Base-by-base conservation (phyloP, 1,140 invertebrate genomes). In the Anastrepha obliqua region DNA sequence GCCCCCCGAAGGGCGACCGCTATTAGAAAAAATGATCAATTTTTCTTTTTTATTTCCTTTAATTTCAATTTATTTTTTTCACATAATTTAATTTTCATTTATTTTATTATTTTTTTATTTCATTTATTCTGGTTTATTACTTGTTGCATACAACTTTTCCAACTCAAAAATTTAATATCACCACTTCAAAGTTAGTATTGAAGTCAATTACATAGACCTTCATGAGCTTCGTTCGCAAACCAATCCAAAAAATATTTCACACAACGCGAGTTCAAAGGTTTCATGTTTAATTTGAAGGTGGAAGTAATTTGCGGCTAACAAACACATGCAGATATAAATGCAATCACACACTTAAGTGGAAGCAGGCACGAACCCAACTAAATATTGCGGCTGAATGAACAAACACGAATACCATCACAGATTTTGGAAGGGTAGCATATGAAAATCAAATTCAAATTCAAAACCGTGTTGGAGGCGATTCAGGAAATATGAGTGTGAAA, bases 231-330 rank as follows among this genome's bases (percentile, higher is more conserved):
- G 60, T 17, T 13, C 17, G 51, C 1, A 5, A 62, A 62, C 15
- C 60, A 13, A 67, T 9, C 3, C 20, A 47, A 44, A 74, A 74
- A 74, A 74, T 47, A 44, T 70, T 70, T 29, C 4, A 3, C 17
- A 81, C 51, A 81, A 81, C 3, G 4, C 20, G n/a, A 13, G n/a
- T 11, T 29, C 8, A 78, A 78, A 78, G 47, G 17, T 4, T n/a
- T 78, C 70, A 51, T 42, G 3, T 11, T 70, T 70, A 17, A 74
- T 74, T 6, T 51, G 47, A 51, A 13, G 74, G 51, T 15, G 20
- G 17, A 81, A 81, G 74, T 58, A 81, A 81, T 81, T 81, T 51
- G 74, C 47, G 74, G 67, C 4, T 42, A 81, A 81, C n/a, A 81
- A 81, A 29, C 17, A n/a, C n/a, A 47, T 44, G 13, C 42, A 70